Evolutionary conservation across 2,888 invertebrate genomes (phyloP).

Genomic region (Tipula lateralis): DNA sequence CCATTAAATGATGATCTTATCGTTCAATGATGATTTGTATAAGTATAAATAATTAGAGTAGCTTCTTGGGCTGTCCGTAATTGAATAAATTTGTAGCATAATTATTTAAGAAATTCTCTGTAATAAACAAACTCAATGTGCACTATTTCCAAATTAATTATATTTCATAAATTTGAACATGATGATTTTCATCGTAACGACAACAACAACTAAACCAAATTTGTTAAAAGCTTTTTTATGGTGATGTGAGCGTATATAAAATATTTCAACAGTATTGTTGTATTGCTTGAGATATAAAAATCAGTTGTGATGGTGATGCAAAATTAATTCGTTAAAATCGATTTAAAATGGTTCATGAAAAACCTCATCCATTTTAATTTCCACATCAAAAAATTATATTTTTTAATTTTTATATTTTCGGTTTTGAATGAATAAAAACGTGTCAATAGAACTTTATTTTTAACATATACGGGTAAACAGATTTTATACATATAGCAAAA

Average conservation of each 20-base stretch:
- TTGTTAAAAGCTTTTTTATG: neutral
- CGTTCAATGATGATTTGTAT: no score
- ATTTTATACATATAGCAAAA: neutral
- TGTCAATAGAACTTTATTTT: neutral
- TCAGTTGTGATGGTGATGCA: neutral
- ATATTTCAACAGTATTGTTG: neutral
- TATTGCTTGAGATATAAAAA: neutral
- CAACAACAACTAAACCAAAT: neutral
- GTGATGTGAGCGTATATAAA: neutral
- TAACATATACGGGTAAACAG: neutral
- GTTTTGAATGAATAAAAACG: neutral
- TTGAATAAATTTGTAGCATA: no score
- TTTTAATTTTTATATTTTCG: neutral
- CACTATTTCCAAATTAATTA: neutral
- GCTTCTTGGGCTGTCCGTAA: no score
- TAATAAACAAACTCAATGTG: no score
- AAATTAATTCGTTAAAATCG: neutral
- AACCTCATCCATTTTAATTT: neutral
- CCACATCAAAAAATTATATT: neutral
- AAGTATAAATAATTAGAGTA: no score
- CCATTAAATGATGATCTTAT: no score
- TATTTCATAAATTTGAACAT: neutral
- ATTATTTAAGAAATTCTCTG: no score
- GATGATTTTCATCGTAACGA: neutral
- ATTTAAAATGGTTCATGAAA: neutral